Evolutionary conservation across 2,888 invertebrate genomes (phyloP), one percentile per base, ranked within the genome.

Genomic region (Drosophila diplacantha): DNA sequence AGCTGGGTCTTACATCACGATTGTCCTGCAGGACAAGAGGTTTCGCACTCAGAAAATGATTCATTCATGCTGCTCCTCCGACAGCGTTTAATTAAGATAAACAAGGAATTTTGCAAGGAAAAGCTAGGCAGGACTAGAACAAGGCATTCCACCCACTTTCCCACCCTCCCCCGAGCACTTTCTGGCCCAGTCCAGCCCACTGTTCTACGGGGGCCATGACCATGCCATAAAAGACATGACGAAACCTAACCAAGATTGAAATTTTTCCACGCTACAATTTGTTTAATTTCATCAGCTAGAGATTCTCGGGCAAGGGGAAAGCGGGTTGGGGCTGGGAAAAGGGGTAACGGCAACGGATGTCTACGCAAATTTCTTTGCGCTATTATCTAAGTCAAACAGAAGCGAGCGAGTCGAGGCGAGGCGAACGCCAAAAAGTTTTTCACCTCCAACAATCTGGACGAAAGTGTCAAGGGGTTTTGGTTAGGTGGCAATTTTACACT

Each of bases 211-310:
- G 58, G 32, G 41, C 51, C 60, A 41, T 61, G 60, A 20, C 60
- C 64, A 63, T 24, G 62, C 61, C 20, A 67, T 77, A 67, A 80
- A 74, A 60, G 65, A 34, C 62, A 64, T 82, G 75, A 77, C 67
- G 75, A 78, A 52, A 53, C 49, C 46, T 22, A 31, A 31, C 31
- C 41, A 51, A 39, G 55, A 69, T 64, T 46, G 18, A 71, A 83
- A 83, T 78, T 83, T 77, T 78, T 78, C 73, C 76, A 83, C 73
- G 76, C 73, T 71, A 69, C 59, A 66, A 60, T 78, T 78, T 72
- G 57, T 75, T 50, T 69, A 73, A 78, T 78, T 78, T 73, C 75
- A 72, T 83, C 78, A 74, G 55, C 81, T 62, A 55, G 12, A 31
- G 56, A 39, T 57, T 56, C 24, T 11, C 6, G 14, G 14, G 20